phyloP scores from a whole-genome alignment of 1,140 invertebrate species.

The Gonioctena quinquepunctata region DNA sequence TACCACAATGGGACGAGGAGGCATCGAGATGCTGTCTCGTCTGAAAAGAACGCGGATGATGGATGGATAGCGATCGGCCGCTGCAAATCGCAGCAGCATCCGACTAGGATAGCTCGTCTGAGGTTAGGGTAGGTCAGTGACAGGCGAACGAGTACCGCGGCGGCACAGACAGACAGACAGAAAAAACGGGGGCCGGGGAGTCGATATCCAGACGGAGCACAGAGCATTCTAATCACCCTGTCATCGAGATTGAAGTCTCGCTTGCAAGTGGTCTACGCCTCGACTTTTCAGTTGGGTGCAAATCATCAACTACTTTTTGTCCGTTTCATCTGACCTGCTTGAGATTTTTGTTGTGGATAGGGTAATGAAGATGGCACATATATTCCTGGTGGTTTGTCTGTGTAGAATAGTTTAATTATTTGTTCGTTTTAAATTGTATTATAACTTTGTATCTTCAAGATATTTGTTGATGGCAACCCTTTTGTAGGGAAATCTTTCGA shows the following conservation, averaged over 20 bases:
- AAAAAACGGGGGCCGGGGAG: neutral
- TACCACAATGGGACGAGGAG: too few species aligned
- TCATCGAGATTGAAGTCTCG: conserved; percentile 1
- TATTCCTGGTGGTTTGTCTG: too few species aligned
- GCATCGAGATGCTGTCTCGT: neutral
- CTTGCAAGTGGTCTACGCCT: neutral
- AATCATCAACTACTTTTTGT: neutral
- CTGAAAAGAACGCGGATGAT: neutral
- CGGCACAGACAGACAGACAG: neutral
- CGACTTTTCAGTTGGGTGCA: neutral
- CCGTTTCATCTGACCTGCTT: neutral
- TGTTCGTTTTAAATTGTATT: too few species aligned
- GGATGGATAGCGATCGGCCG: neutral
- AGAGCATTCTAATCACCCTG: conserved; percentile 5
- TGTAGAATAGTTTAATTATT: too few species aligned
- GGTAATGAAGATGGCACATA: too few species aligned
- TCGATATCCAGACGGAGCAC: conserved; percentile 1
- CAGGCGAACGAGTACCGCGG: neutral
- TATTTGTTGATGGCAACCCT: too few species aligned
- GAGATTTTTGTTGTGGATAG: neutral
- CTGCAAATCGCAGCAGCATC: neutral
- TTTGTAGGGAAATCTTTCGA: too few species aligned
- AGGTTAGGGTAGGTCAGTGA: conserved; percentile 5
- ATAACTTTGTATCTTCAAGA: too few species aligned
- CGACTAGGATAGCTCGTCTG: neutral